These are phyloP conservation scores for Dicyrtoma fusca DNA, from an alignment of 2,888 invertebrate species.

Conservation along the genomic window DNA sequence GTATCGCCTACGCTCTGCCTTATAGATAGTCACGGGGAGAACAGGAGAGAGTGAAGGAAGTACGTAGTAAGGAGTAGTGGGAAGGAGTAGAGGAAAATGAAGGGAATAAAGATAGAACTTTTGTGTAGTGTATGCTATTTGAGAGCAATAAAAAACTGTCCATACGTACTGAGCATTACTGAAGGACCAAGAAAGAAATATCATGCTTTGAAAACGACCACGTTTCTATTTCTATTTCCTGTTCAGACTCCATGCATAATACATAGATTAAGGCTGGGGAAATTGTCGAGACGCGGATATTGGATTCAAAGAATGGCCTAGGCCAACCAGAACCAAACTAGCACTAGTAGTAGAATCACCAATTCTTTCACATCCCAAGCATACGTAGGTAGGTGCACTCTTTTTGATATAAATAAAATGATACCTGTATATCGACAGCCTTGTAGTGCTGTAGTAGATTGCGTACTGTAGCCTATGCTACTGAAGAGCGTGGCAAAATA, in stretches of 20 bases:
- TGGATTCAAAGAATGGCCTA: constrained; percentile 14
- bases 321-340: too few relatives aligned
- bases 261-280: background rate
- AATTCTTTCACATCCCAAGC: too few relatives aligned
- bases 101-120: background rate
- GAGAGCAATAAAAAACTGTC: constrained; percentile 5
- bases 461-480: too few relatives aligned
- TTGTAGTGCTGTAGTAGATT: background rate
- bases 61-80: background rate
- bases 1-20: too few relatives aligned
- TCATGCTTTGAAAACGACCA: constrained; percentile 8
- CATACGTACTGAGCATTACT: constrained; percentile 12
- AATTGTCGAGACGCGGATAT: constrained; percentile 13
- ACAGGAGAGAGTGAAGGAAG: too few relatives aligned
- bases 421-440: too few relatives aligned
- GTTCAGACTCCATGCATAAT: constrained; percentile 20
- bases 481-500: constrained; percentile 1
- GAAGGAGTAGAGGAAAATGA: background rate
- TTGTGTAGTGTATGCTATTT: background rate
- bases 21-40: too few relatives aligned
- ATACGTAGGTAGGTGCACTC: background rate
- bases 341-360: too few relatives aligned
- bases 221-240: constrained; percentile 16
- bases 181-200: constrained; percentile 13
- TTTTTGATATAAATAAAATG: too few relatives aligned